phyloP scores from a whole-genome alignment of 2,113 vertebrate species.

The Seriola quinqueradiata region DNA sequence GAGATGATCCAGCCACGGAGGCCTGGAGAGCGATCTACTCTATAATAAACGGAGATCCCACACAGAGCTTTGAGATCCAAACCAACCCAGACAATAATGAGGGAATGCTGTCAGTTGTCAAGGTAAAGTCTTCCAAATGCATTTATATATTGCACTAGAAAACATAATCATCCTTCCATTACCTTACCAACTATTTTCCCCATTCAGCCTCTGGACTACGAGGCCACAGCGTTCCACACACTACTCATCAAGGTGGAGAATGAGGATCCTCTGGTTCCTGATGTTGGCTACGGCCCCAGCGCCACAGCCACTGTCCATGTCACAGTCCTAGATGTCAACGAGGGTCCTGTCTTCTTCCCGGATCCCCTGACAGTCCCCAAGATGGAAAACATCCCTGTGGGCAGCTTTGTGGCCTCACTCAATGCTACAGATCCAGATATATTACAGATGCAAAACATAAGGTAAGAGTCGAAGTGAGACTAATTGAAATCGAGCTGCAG shows the following conservation, averaged over 20 bases:
- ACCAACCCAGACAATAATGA: conserved; percentile 97
- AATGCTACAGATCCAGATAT: conserved; percentile 96
- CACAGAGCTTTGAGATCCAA: conserved; percentile 93
- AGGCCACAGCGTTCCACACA: conserved; percentile 90
- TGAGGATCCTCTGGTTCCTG: conserved; percentile 91
- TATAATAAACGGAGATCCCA: conserved; percentile 94
- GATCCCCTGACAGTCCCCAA: conserved; percentile 92
- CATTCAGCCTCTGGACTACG: conserved; percentile 92
- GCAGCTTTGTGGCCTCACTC: conserved; percentile 90
- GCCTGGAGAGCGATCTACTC: conserved; percentile 94
- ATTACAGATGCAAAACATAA: conserved; percentile 92
- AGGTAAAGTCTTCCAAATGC: conserved; percentile 81
- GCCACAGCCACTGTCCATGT: conserved; percentile 94
- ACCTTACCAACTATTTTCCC: background rate
- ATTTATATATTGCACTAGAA: fast-evolving
- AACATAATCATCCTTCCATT: background rate
- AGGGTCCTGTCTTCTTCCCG: conserved; percentile 94
- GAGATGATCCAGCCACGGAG: conserved; percentile 92
- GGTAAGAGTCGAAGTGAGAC: conserved; percentile 78
- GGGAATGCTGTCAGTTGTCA: conserved; percentile 96
- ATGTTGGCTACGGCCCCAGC: conserved; percentile 91
- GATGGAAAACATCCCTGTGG: conserved; percentile 90
- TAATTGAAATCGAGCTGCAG: background rate
- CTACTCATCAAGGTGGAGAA: conserved; percentile 97
- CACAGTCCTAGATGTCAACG: conserved; percentile 92